Evolutionary conservation across 2,797 vertebrate genomes (phyloP).

Genomic region (Nyctalus aviator): DNA sequence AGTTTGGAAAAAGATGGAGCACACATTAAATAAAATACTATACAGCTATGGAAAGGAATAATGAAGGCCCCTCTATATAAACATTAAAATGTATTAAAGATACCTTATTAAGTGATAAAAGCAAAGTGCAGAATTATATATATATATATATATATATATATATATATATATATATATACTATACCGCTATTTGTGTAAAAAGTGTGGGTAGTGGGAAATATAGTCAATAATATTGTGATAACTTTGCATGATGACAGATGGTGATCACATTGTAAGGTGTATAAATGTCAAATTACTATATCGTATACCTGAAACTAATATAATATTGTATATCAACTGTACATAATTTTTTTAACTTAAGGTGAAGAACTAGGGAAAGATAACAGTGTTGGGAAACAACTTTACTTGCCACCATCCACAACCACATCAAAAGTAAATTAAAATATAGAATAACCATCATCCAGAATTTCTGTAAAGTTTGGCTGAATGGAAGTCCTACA

Average conservation of each 20-base stretch:
- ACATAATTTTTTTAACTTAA: neutral
- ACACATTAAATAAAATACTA: neutral
- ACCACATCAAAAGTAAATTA: too few relatives aligned
- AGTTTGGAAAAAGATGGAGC: neutral
- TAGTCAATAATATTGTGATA: too few relatives aligned
- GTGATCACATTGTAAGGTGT: neutral
- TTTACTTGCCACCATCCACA: too few relatives aligned
- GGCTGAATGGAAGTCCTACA: too few relatives aligned
- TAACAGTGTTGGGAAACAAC: too few relatives aligned
- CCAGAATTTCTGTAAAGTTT: too few relatives aligned
- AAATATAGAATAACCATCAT: too few relatives aligned
- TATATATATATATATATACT: too few relatives aligned
- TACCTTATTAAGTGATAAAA: constrained; percentile 16
- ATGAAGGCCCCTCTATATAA: neutral
- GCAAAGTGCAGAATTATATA: neutral
- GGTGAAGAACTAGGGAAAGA: too few relatives aligned
- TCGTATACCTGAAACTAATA: neutral
- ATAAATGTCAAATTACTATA: neutral
- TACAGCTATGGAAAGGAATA: neutral
- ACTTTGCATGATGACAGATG: neutral
- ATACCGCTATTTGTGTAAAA: neutral
- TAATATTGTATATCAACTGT: neutral
- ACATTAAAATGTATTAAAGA: constrained; percentile 11
- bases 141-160: neutral
- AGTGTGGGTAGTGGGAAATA: neutral